These are phyloP conservation scores for Trematocara marginatum DNA, from an alignment of 2,113 vertebrate species.

Conservation along the genomic window DNA sequence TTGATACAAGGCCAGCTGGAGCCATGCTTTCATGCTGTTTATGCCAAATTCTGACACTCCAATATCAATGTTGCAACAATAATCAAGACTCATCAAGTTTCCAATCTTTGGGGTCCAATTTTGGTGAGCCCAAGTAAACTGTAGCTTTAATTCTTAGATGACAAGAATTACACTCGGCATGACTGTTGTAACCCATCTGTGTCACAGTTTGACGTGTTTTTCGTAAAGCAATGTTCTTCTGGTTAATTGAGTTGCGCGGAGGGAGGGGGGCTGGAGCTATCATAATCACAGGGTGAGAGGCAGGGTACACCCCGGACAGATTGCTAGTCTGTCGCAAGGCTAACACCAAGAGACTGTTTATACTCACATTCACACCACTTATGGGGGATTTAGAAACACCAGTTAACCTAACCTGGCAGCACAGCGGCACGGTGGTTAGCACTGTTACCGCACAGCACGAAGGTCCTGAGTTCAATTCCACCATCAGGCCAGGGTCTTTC, in stretches of 20 bases:
- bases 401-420: no score
- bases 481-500: no score
- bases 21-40: background rate
- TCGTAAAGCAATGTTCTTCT: background rate
- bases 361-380: rapidly evolving
- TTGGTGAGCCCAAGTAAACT: background rate
- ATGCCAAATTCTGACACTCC: background rate
- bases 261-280: background rate
- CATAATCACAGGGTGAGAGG: background rate
- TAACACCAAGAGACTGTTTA: background rate
- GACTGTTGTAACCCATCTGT: background rate
- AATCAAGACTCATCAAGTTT: background rate
- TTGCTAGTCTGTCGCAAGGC: background rate
- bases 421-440: no score
- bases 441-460: no score
- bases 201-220: background rate
- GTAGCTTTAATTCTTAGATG: background rate
- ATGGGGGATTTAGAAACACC: background rate
- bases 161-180: background rate
- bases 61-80: background rate
- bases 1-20: background rate
- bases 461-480: no score
- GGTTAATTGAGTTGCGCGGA: background rate
- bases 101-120: background rate
- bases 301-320: background rate